Evolutionary conservation across 2,888 invertebrate species (phyloP).

Genomic region (Spilosoma lubricipeda): DNA sequence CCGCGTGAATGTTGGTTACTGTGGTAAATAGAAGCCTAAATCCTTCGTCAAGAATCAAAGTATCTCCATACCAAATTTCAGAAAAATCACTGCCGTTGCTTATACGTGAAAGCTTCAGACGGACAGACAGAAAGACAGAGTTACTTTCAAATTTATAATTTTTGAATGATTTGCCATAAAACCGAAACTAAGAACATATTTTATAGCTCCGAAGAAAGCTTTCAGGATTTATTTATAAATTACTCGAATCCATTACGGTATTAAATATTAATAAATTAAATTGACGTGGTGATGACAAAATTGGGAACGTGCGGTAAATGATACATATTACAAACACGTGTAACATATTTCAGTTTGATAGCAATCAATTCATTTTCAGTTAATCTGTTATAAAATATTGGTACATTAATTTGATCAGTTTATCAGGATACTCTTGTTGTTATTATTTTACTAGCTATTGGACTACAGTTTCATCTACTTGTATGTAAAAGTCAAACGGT

Average conservation of each 20-base stretch:
- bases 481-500: not conserved
- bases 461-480: too few relatives aligned
- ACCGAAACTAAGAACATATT: not conserved
- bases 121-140: too few relatives aligned
- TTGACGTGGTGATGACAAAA: slow-evolving; percentile 28
- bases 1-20: too few relatives aligned
- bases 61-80: too few relatives aligned
- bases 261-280: slow-evolving; percentile 38
- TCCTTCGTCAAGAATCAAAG: too few relatives aligned
- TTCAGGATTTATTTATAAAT: not conserved
- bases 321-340: not conserved
- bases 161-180: not conserved
- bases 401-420: not conserved
- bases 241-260: slow-evolving; percentile 35
- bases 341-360: slow-evolving; percentile 40
- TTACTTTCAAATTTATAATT: too few relatives aligned
- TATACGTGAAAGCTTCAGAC: too few relatives aligned
- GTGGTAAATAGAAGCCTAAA: too few relatives aligned
- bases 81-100: too few relatives aligned
- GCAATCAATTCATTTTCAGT: slow-evolving; percentile 36
- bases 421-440: not conserved
- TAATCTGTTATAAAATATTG: slow-evolving; percentile 21
- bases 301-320: slow-evolving; percentile 2
- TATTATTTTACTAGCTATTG: not conserved
- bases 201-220: not conserved